A percentile compares a stretch with the other conserved stretches of the same genome.
phyloP scores from a whole-genome alignment of 2,888 invertebrate species.

The Thereva unica region DNA sequence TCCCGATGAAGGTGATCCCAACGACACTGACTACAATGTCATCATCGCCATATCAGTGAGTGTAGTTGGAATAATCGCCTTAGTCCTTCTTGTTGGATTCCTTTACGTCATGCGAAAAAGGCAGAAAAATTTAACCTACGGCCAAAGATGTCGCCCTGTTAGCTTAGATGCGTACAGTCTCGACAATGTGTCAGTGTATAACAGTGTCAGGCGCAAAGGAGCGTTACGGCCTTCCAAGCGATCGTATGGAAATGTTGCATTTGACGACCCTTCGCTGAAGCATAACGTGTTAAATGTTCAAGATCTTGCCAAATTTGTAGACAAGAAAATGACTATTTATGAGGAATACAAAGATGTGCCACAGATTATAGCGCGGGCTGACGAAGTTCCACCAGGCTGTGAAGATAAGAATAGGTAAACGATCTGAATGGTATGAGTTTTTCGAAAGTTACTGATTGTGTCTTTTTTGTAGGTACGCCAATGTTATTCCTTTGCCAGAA shows the following conservation, averaged over 20 bases:
- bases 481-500: conserved; percentile 92
- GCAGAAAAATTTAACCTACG: conserved; percentile 78
- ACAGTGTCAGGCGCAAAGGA: conserved; percentile 76
- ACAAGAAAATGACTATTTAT: conserved; percentile 71
- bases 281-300: conserved; percentile 75
- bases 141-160: conserved; percentile 85
- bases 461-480: conserved; percentile 70
- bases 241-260: conserved; percentile 88
- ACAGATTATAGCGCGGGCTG: conserved; percentile 74
- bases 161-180: conserved; percentile 87
- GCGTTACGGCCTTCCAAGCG: conserved; percentile 77
- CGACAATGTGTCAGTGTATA: conserved; percentile 84
- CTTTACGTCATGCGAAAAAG: conserved; percentile 81
- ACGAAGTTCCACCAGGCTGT: conserved; percentile 83
- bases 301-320: conserved; percentile 74
- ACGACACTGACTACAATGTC: conserved; percentile 66
- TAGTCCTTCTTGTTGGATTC: conserved; percentile 74
- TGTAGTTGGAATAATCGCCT: conserved; percentile 76
- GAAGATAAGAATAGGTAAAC: conserved; percentile 80
- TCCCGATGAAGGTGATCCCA: conserved; percentile 27
- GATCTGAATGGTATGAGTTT: background rate
- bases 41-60: conserved; percentile 82
- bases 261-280: conserved; percentile 80
- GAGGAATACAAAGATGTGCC: conserved; percentile 85
- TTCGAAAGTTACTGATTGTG: background rate